Conservation (phyloP, 2,888 invertebrate species). For the Cephus rjabovi region DNA sequence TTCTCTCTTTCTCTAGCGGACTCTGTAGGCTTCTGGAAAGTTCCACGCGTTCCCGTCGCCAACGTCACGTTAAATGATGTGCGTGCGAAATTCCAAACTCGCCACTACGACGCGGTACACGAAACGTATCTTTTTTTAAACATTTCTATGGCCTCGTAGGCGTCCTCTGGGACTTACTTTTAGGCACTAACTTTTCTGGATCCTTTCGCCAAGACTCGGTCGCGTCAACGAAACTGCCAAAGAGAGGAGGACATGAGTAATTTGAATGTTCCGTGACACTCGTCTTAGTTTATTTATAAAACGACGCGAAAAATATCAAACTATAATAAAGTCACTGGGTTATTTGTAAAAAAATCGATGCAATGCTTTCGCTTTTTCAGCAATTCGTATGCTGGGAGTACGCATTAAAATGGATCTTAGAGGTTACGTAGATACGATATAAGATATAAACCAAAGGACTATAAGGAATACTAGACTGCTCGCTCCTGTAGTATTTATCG, state of each 20-base stretch:
- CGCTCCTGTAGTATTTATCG: not conserved
- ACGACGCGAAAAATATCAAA: not conserved
- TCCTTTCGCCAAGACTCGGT: not conserved
- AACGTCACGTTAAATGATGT: constrained; percentile 12
- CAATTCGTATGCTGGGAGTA: not conserved
- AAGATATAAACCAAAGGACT: not conserved
- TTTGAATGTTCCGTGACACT: not conserved
- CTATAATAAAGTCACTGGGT: not conserved
- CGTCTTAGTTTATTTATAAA: not conserved
- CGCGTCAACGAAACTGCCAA: not conserved
- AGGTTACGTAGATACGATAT: not conserved
- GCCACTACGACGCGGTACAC: not conserved
- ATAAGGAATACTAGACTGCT: not conserved
- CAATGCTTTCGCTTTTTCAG: not conserved
- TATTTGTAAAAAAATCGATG: not conserved
- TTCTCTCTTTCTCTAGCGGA: constrained; percentile 14
- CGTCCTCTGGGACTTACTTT: not conserved
- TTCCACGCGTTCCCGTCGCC: constrained; percentile 47
- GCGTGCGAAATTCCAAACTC: not conserved
- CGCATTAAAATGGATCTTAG: not conserved
- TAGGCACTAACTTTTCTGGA: not conserved
- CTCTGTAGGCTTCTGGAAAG: constrained; percentile 51
- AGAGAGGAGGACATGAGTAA: not conserved
- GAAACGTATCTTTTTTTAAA: not conserved
- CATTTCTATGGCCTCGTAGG: not conserved